A percentile compares a stretch with the other conserved stretches of the same genome.
phyloP scores from a whole-genome alignment of 2,797 vertebrate species.

The Gila robusta region DNA sequence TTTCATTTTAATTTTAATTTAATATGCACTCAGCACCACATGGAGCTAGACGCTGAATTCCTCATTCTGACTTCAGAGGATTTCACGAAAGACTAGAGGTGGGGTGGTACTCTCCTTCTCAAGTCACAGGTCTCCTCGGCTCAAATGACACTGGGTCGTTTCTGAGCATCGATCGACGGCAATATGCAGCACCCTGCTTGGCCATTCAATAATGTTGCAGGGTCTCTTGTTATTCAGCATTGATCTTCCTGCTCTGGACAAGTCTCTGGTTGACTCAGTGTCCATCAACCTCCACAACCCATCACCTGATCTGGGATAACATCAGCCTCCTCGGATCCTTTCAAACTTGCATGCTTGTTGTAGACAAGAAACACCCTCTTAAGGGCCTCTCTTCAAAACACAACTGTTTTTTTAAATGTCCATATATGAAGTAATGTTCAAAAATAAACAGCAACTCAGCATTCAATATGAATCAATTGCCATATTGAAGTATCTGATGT shows the following conservation, averaged over 20 bases:
- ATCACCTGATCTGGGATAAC: conserved; percentile 18
- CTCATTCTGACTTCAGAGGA: conserved; percentile 22
- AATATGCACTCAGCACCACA: background rate
- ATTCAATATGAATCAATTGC: conserved; percentile 11
- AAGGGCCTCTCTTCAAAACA: background rate
- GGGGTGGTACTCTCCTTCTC: conserved; percentile 14
- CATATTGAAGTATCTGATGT: conserved; percentile 1
- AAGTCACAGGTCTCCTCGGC: conserved; percentile 60
- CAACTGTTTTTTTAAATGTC: background rate
- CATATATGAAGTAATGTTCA: background rate
- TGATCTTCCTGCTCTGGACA: conserved; percentile 65
- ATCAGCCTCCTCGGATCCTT: background rate
- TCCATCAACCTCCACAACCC: conserved; percentile 44
- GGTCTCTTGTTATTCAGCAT: conserved; percentile 78
- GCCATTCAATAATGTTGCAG: conserved; percentile 77
- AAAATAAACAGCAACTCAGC: conserved; percentile 6
- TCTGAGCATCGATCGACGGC: conserved; percentile 69
- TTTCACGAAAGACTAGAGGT: background rate
- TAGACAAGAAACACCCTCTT: background rate
- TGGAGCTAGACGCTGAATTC: background rate
- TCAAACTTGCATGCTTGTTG: background rate
- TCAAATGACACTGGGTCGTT: conserved; percentile 69
- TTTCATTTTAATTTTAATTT: background rate
- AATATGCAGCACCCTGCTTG: conserved; percentile 70
- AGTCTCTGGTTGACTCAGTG: conserved; percentile 30